phyloP scores from a whole-genome alignment of 2,113 vertebrate genomes.

The Gasterosteus aculeatus region DNA sequence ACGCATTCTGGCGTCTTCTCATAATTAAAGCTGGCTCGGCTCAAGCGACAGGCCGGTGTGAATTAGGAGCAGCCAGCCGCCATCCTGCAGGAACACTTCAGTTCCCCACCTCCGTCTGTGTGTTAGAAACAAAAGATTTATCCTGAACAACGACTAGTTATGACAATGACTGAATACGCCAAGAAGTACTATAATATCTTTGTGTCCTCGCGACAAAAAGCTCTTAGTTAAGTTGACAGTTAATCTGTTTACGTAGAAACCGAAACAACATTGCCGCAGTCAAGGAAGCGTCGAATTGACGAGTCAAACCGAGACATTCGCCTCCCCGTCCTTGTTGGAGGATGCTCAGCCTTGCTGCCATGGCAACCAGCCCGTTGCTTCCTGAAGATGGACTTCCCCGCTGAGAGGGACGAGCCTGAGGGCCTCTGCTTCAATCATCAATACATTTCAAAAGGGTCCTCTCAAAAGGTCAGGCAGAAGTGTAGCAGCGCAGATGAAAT shows the following conservation, averaged over 20 bases:
- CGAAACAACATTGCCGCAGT: neutral
- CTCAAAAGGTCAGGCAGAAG: neutral
- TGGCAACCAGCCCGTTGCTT: slow-evolving; percentile 17
- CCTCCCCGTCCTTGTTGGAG: slow-evolving; percentile 1
- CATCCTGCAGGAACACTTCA: slow-evolving; percentile 46
- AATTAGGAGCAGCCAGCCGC: slow-evolving; percentile 59
- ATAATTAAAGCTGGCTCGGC: slow-evolving; percentile 62
- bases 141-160: neutral
- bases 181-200: neutral
- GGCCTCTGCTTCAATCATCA: slow-evolving; percentile 16
- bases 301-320: slow-evolving; percentile 37
- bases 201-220: no score
- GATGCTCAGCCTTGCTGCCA: slow-evolving; percentile 24
- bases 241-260: neutral
- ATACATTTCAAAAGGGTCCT: slow-evolving; percentile 21
- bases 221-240: neutral
- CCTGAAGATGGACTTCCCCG: slow-evolving; percentile 21
- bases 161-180: neutral
- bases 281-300: slow-evolving; percentile 28
- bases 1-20: slow-evolving; percentile 50
- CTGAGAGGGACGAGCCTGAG: neutral
- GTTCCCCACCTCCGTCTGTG: slow-evolving; percentile 36
- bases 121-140: slow-evolving; percentile 4
- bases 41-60: slow-evolving; percentile 31
- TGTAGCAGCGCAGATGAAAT: neutral